phyloP scores from a whole-genome alignment of 2,797 vertebrate genomes.

The Orestias chungarensis region DNA sequence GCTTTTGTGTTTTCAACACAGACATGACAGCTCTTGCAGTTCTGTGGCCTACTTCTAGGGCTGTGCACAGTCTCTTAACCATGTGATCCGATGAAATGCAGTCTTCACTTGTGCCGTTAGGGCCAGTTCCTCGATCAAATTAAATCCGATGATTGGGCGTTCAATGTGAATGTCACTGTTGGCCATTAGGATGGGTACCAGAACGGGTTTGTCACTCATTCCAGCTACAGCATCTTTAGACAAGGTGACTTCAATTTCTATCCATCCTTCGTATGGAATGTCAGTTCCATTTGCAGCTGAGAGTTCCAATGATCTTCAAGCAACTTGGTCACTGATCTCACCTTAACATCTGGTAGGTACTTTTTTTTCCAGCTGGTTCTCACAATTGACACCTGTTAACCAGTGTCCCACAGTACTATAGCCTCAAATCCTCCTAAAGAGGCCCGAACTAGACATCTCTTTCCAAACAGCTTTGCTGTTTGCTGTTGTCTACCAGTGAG shows the following conservation, averaged over 20 bases:
- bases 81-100: no score
- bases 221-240: not conserved
- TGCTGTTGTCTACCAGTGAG: not conserved
- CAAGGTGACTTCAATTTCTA: not conserved
- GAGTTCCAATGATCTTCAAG: not conserved
- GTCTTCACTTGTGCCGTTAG: no score
- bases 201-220: not conserved
- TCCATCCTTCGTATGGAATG: not conserved
- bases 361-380: not conserved
- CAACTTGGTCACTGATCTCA: not conserved
- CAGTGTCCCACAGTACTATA: not conserved
- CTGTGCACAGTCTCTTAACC: no score
- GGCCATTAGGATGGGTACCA: not conserved
- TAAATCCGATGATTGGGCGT: not conserved
- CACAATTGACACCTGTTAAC: not conserved
- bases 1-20: no score
- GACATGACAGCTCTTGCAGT: no score
- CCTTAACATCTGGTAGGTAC: not conserved
- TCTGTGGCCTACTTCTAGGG: no score
- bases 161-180: not conserved
- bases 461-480: not conserved
- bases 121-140: not conserved
- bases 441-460: not conserved
- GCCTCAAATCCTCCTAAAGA: no score
- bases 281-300: constrained; percentile 1